phyloP scores from a whole-genome alignment of 2,113 vertebrate species.

The Archocentrus centrarchus region DNA sequence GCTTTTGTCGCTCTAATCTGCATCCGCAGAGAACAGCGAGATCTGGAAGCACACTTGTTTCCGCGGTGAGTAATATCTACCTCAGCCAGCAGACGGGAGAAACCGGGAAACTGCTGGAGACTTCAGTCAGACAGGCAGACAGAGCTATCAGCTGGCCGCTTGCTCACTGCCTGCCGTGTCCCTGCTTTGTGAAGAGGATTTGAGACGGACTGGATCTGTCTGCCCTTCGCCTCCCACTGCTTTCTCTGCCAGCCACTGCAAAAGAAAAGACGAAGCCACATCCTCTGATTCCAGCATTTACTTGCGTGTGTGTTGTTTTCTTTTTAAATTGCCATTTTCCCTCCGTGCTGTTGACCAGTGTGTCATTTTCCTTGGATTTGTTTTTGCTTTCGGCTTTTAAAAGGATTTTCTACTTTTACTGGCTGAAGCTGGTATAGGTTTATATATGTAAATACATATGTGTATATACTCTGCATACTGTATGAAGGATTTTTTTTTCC shows the following conservation, averaged over 20 bases:
- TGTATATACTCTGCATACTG: slow-evolving; percentile 58
- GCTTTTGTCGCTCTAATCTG: slow-evolving; percentile 87
- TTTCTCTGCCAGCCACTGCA: slow-evolving; percentile 57
- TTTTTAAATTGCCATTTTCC: slow-evolving; percentile 61
- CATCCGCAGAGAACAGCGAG: slow-evolving; percentile 78
- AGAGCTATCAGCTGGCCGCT: slow-evolving; percentile 67
- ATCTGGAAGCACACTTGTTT: slow-evolving; percentile 89
- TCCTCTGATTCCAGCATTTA: slow-evolving; percentile 62
- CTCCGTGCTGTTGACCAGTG: slow-evolving; percentile 91
- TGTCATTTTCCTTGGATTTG: slow-evolving; percentile 74
- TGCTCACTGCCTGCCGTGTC: slow-evolving; percentile 64
- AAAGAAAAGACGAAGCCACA: slow-evolving; percentile 75
- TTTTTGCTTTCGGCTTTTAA: slow-evolving; percentile 71
- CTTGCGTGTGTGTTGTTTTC: slow-evolving; percentile 5
- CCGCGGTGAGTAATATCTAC: slow-evolving; percentile 90
- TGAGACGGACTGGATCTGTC: slow-evolving; percentile 95
- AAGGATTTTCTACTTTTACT: slow-evolving; percentile 74
- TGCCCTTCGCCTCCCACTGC: slow-evolving; percentile 52
- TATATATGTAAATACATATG: slow-evolving; percentile 58
- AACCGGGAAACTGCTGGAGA: slow-evolving; percentile 80
- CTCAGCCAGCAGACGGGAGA: slow-evolving; percentile 87
- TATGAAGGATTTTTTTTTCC: slow-evolving; percentile 51
- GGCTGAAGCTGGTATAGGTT: slow-evolving; percentile 53
- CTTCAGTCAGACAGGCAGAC: slow-evolving; percentile 66
- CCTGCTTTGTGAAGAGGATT: slow-evolving; percentile 79